Evolutionary conservation across 2,888 invertebrate genomes (phyloP).

Genomic region (Apoda limacodes): DNA sequence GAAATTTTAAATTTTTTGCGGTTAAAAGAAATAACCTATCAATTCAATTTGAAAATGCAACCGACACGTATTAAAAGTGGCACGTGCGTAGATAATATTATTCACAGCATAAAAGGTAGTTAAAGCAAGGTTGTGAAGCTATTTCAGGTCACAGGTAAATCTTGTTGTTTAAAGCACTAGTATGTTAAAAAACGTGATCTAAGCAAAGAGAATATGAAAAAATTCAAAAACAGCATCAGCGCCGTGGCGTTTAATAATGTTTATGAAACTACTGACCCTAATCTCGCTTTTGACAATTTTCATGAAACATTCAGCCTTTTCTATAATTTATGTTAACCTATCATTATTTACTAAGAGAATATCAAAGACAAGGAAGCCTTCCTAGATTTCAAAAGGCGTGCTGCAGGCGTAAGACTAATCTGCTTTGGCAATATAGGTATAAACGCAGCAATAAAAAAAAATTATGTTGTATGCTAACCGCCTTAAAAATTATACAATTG

Average conservation of each 20-base stretch:
- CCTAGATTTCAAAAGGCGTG: background rate
- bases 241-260: background rate
- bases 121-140: too few relatives aligned
- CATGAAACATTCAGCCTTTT: background rate
- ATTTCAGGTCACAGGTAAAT: too few relatives aligned
- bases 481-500: background rate
- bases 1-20: too few relatives aligned
- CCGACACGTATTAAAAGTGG: too few relatives aligned
- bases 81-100: too few relatives aligned
- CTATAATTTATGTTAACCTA: constrained; percentile 1
- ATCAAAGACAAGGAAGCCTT: background rate
- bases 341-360: background rate
- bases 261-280: background rate
- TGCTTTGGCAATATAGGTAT: background rate
- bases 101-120: too few relatives aligned
- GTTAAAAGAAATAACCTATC: too few relatives aligned
- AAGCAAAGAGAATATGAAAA: background rate
- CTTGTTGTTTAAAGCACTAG: too few relatives aligned
- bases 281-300: background rate
- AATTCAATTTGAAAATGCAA: too few relatives aligned
- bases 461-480: background rate
- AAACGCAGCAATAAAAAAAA: background rate
- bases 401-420: background rate
- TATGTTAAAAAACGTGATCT: constrained; percentile 6
- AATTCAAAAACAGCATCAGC: background rate